Base-by-base conservation (phyloP, 2,113 vertebrate species). In the Cryptotis parvus region DNA sequence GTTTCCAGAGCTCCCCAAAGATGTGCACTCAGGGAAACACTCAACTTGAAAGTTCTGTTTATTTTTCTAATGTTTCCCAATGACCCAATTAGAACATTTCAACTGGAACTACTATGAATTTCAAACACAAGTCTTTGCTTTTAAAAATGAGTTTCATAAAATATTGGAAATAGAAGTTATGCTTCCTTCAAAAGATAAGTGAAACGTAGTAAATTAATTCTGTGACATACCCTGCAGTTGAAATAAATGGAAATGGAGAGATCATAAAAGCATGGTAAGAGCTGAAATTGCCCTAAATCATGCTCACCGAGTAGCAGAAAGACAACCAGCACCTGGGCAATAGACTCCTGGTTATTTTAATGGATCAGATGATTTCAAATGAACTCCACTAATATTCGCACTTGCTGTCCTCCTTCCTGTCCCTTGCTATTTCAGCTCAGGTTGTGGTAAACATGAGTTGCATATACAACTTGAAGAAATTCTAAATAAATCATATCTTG, bases 301-400 rank as follows among this genome's bases (percentile, higher is more conserved):
- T 29, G 26, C 31, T 61, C 63, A 39, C 24, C 12, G 81, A 49
- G 12, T 14, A 82, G 41, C 7, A 66, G 41, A 82, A 27, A 74
- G 39, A 7, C n/a, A 12, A 45, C 3, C 31, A 39, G 49, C 45
- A 58, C 26, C 26, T 63, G 68, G 8, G 37, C 52, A 37, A 22
- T 68, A 91, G 22, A 33, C 27, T 91, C 73, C 43, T 77, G 75
- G 33, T 69, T n/a, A n/a, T 76, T 90, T 35, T 45, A 75, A 85
- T 85, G 29, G 9, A 68, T 61, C 35, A 58, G 45, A 61, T 75
- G 58, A 74, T 81, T 58, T 39, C 27, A 49, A 49, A 35, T 26
- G 43, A 91, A 58, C 55, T 41, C 4, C 33, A 15, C 45, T 26
- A 29, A 39, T 81, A 68, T 41, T 29, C 78, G 11, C 16, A 18